Conservation (phyloP, 2,113 vertebrate genomes). For the Apistogramma diplotaenia region DNA sequence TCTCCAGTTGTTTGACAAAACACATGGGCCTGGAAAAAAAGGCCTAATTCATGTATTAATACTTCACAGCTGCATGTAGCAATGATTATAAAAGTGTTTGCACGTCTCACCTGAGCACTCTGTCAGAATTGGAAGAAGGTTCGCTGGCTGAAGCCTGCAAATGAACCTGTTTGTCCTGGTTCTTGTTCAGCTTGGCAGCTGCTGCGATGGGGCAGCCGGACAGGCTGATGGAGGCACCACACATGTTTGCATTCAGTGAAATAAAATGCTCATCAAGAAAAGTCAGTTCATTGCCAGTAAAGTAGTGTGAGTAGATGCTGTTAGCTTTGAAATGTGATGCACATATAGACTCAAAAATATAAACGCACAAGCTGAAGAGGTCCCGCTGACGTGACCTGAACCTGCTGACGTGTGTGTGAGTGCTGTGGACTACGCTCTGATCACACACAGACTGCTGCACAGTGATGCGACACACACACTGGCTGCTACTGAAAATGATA, state of each 20-base stretch:
- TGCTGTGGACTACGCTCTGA: no score
- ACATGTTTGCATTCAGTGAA: background rate
- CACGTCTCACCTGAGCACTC: conserved; percentile 89
- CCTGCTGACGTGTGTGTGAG: no score
- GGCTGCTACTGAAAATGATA: no score
- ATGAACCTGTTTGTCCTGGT: conserved; percentile 86
- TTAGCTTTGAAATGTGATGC: background rate
- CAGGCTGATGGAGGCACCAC: conserved; percentile 76
- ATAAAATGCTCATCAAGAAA: background rate
- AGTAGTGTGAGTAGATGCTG: background rate
- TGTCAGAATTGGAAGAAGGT: conserved; percentile 84
- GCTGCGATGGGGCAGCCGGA: conserved; percentile 98
- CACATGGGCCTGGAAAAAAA: conserved; percentile 89
- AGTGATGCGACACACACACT: no score
- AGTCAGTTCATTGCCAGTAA: background rate
- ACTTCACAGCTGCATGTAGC: background rate
- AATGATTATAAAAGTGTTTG: background rate
- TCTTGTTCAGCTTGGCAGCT: conserved; percentile 93
- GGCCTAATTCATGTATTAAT: background rate
- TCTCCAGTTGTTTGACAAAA: conserved; percentile 98
- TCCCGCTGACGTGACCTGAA: no score
- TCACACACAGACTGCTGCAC: no score
- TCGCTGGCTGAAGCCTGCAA: conserved; percentile 82
- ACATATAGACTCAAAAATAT: background rate
- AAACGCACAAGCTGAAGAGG: no score